Evolutionary conservation across 1,140 invertebrate species (phyloP).

Genomic region (Drosophila guanche): DNA sequence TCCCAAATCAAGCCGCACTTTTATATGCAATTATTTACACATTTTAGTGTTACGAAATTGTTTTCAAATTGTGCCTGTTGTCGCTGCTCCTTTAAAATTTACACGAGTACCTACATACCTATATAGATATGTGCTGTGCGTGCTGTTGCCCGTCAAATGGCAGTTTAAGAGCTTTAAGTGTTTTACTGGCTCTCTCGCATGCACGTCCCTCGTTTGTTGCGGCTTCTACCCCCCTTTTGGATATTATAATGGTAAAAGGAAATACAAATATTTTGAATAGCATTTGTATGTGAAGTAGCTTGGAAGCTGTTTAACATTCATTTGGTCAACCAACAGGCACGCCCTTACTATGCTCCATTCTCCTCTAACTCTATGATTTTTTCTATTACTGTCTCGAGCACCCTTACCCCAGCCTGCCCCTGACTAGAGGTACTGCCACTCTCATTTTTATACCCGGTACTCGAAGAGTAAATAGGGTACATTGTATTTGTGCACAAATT

Average conservation of each 20-base stretch:
- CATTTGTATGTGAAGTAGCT: conserved; percentile 44
- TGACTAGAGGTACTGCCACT: neutral
- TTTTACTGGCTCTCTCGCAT: conserved; percentile 30
- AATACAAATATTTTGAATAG: conserved; percentile 39
- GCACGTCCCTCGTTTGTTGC: conserved; percentile 56
- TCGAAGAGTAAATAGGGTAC: too few species aligned
- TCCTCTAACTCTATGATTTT: neutral
- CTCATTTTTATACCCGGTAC: too few species aligned
- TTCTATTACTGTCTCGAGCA: neutral
- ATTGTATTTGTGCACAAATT: too few species aligned
- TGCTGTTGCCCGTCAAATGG: conserved; percentile 62
- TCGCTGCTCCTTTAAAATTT: conserved; percentile 30
- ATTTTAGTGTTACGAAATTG: conserved; percentile 60
- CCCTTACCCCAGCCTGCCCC: neutral
- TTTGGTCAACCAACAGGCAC: conserved; percentile 62
- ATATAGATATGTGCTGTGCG: conserved; percentile 22
- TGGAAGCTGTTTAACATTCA: conserved; percentile 70
- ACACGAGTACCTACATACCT: neutral
- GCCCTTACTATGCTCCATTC: conserved; percentile 1
- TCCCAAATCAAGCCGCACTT: neutral
- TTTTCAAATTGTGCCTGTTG: conserved; percentile 34
- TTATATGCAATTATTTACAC: conserved; percentile 58
- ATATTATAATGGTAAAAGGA: conserved; percentile 27
- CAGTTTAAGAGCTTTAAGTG: conserved; percentile 62
- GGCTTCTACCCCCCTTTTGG: conserved; percentile 20